A percentile compares a stretch with the other conserved stretches of the same genome.
phyloP scores from a whole-genome alignment of 2,888 invertebrate genomes.

The Lithophane socia region DNA sequence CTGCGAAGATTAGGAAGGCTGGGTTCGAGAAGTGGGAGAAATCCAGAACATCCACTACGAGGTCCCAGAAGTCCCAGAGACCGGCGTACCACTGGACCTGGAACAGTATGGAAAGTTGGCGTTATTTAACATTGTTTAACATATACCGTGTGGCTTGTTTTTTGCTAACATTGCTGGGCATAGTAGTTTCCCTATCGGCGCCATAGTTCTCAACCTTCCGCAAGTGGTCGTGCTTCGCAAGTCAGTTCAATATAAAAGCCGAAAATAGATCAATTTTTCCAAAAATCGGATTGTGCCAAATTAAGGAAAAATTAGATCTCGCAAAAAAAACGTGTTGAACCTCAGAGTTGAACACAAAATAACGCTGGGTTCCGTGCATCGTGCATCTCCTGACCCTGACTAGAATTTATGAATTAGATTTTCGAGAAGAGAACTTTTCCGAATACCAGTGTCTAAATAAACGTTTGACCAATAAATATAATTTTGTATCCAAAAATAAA shows the following conservation, averaged over 20 bases:
- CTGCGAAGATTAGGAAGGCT: conserved; percentile 94
- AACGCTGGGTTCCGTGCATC: background rate
- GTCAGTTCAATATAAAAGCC: background rate
- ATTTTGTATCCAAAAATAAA: background rate
- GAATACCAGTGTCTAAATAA: background rate
- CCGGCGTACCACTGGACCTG: conserved; percentile 93
- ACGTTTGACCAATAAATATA: background rate
- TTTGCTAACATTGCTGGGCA: background rate
- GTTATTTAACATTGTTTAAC: conserved; percentile 7
- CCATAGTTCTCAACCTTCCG: background rate
- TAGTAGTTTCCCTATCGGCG: too few species aligned
- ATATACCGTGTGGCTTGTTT: background rate
- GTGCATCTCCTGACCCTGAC: background rate
- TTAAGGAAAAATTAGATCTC: background rate
- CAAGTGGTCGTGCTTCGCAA: too few species aligned
- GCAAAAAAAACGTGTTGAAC: background rate
- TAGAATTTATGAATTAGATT: background rate
- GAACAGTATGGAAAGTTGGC: conserved; percentile 53
- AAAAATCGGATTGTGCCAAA: background rate
- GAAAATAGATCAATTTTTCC: background rate
- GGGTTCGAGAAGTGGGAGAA: conserved; percentile 94
- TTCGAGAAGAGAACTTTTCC: background rate
- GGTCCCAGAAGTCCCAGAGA: conserved; percentile 94
- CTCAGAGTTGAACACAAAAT: too few species aligned
- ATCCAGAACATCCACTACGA: conserved; percentile 94